Evolutionary conservation across 2,113 vertebrate genomes (phyloP).

Genomic region (Zosterops borbonicus): DNA sequence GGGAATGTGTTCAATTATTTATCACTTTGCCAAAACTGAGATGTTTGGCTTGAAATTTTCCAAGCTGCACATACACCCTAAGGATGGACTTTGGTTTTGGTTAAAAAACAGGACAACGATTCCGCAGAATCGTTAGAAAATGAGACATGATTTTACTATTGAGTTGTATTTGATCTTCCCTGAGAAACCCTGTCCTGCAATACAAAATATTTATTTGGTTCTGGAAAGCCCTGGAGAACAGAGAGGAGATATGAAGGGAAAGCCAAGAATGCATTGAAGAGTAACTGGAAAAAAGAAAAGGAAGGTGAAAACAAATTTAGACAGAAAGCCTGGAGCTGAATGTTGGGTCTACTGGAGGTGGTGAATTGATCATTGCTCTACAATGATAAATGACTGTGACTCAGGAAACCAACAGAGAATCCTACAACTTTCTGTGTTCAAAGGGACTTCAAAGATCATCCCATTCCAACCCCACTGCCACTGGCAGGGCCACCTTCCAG

Average conservation of each 20-base stretch:
- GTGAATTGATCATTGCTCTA: background rate
- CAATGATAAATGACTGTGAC: rapidly evolving
- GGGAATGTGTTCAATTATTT: constrained; percentile 4
- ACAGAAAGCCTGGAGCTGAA: background rate
- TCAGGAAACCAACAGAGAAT: background rate
- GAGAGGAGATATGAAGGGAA: background rate
- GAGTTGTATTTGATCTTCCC: background rate
- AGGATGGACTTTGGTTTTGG: background rate
- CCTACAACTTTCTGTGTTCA: no score
- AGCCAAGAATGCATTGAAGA: background rate
- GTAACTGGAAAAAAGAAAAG: background rate
- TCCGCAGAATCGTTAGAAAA: background rate
- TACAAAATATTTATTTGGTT: background rate
- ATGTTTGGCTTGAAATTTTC: background rate
- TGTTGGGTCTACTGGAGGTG: background rate
- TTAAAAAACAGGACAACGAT: background rate
- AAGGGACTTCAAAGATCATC: background rate
- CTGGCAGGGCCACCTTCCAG: background rate
- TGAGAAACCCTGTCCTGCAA: background rate
- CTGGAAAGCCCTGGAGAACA: background rate
- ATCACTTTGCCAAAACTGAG: background rate
- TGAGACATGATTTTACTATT: background rate
- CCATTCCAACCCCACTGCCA: background rate
- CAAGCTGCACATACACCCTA: background rate
- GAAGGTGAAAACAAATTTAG: background rate